Evolutionary conservation across 2,797 vertebrate genomes (phyloP).

Genomic region (Danio choprae): DNA sequence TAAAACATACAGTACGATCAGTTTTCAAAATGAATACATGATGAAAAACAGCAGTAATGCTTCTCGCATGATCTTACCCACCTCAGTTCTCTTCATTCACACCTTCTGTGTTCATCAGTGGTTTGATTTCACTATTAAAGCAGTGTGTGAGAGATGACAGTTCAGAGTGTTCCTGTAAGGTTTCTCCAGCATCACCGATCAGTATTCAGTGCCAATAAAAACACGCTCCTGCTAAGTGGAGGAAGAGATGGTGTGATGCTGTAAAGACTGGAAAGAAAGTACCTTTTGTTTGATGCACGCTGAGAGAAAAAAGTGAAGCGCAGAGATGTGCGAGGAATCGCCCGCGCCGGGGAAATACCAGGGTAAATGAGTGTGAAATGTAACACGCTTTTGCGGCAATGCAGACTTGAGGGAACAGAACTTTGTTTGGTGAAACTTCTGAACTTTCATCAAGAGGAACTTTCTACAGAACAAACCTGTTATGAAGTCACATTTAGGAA

Average conservation of each 20-base stretch:
- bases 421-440: conserved; percentile 31
- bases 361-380: conserved; percentile 66
- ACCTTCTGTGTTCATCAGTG: neutral
- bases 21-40: conserved; percentile 12
- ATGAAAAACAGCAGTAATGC: neutral
- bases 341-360: conserved; percentile 67
- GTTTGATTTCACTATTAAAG: conserved; percentile 25
- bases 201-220: conserved; percentile 34
- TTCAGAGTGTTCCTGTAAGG: conserved; percentile 40
- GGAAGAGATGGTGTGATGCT: conserved; percentile 33
- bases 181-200: conserved; percentile 14
- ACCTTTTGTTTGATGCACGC: conserved; percentile 25
- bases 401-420: conserved; percentile 28
- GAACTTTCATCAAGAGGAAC: conserved; percentile 46
- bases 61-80: neutral
- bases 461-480: conserved; percentile 28
- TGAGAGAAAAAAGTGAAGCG: conserved; percentile 53
- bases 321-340: conserved; percentile 64
- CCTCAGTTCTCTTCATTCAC: conserved; percentile 4
- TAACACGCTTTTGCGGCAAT: conserved; percentile 62
- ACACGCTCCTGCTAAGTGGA: conserved; percentile 21
- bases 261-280: conserved; percentile 40
- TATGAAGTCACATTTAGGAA: conserved; percentile 3
- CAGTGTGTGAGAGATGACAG: neutral
- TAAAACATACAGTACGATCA: neutral